phyloP scores from a whole-genome alignment of 2,888 invertebrate genomes.

The Euzetes globulus region DNA sequence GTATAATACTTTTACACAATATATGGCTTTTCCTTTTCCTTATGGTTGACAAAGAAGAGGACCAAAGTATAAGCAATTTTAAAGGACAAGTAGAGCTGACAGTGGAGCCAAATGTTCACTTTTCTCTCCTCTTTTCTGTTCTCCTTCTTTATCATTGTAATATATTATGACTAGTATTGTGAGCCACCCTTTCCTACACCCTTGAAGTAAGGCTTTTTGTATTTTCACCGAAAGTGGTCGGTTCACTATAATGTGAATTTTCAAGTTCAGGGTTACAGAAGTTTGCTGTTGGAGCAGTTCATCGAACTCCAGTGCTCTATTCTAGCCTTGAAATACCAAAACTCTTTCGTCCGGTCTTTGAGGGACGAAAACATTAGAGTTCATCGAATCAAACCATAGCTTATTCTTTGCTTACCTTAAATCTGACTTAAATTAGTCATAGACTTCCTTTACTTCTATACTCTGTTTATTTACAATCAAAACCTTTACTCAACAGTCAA shows the following conservation, averaged over 20 bases:
- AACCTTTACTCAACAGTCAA: not conserved
- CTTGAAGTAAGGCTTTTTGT: constrained; percentile 10
- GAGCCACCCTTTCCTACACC: constrained; percentile 28
- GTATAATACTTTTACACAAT: constrained; percentile 3
- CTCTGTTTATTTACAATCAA: not conserved
- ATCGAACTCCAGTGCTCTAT: constrained; percentile 8
- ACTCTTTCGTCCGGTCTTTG: constrained; percentile 25
- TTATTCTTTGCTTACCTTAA: not conserved
- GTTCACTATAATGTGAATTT: not conserved
- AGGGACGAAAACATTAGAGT: not conserved
- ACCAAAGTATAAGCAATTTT: not conserved
- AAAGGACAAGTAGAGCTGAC: not conserved
- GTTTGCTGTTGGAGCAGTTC: not conserved
- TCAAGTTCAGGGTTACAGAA: constrained; percentile 24
- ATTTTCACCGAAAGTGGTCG: constrained; percentile 26
- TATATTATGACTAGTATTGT: not conserved
- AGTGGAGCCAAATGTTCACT: constrained; percentile 17
- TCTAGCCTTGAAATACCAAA: constrained; percentile 23
- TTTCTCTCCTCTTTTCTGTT: not conserved
- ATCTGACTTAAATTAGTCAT: not conserved
- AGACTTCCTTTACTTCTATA: not conserved
- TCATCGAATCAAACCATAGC: not conserved
- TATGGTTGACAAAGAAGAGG: not conserved
- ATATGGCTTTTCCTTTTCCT: constrained; percentile 7
- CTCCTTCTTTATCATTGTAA: not conserved